These are phyloP conservation scores for Heteromormyrus szaboi DNA, from an alignment of 2,797 vertebrate species.

Conservation along the genomic window DNA sequence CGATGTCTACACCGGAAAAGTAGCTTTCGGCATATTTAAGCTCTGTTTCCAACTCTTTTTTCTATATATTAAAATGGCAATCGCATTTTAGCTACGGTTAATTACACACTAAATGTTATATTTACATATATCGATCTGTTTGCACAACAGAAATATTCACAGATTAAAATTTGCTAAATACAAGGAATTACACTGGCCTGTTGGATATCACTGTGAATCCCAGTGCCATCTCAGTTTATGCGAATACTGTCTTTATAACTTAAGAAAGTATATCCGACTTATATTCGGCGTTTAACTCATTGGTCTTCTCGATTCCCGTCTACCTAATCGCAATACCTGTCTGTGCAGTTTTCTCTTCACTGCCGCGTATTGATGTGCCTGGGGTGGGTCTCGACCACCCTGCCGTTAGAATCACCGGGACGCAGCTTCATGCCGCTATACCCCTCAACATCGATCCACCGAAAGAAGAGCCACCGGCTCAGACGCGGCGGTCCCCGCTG, in stretches of 20 bases:
- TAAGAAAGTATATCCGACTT: not conserved
- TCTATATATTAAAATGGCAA: not conserved
- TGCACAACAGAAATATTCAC: not conserved
- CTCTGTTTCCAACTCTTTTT: not conserved
- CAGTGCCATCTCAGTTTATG: not conserved
- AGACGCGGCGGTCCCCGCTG: constrained; percentile 28
- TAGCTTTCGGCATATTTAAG: not conserved
- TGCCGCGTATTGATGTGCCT: not conserved
- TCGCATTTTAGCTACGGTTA: not conserved
- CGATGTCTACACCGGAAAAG: not conserved
- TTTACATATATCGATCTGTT: not conserved
- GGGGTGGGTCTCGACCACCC: not conserved
- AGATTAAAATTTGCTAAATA: not conserved
- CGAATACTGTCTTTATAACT: not conserved
- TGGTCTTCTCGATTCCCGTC: not conserved
- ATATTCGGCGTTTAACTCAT: not conserved
- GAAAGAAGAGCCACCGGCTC: constrained; percentile 40
- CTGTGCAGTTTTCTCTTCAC: not conserved
- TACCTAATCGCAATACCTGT: not conserved
- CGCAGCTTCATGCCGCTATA: not conserved
- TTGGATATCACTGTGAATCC: not conserved
- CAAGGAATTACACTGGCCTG: not conserved
- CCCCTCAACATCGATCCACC: constrained; percentile 51
- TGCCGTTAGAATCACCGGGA: not conserved
- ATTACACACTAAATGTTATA: not conserved